phyloP scores from a whole-genome alignment of 2,113 vertebrate species.

The Girardinichthys multiradiatus region DNA sequence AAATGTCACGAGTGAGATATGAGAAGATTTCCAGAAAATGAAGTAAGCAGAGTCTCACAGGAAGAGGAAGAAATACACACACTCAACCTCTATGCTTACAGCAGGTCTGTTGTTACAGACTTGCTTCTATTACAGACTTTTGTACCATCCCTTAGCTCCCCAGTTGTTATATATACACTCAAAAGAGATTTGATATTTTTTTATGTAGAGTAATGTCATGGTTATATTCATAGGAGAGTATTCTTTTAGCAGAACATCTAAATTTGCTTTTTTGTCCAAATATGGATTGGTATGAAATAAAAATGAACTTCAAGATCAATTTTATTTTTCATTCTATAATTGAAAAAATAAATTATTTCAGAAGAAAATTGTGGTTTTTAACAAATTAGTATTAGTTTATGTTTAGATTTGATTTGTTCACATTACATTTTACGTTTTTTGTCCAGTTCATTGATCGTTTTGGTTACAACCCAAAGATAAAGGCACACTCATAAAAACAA shows the following conservation, averaged over 20 bases:
- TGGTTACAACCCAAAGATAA: not conserved
- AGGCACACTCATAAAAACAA: not conserved
- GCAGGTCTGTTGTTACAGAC: too few relatives aligned
- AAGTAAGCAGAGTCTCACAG: slow-evolving; percentile 27
- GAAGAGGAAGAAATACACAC: slow-evolving; percentile 20
- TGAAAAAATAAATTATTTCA: not conserved
- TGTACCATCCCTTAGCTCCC: too few relatives aligned
- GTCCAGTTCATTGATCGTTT: not conserved
- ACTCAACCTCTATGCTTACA: too few relatives aligned
- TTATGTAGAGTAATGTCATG: not conserved
- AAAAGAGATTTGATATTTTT: not conserved
- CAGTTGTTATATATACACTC: too few relatives aligned
- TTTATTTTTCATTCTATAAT: not conserved
- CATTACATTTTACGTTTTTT: not conserved
- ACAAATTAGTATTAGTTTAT: not conserved
- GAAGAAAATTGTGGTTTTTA: too few relatives aligned
- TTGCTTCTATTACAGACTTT: too few relatives aligned
- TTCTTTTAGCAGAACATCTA: not conserved
- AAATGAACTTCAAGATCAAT: not conserved
- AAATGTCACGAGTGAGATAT: not conserved
- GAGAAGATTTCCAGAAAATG: slow-evolving; percentile 21
- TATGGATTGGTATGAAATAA: too few relatives aligned
- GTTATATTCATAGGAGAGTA: not conserved
- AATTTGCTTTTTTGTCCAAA: not conserved
- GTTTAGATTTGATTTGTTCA: not conserved